Conservation (phyloP, 1,140 invertebrate species). For the silkworm (Bombyx mori) region ASM3026992v2 NC_085128.1:4617001-4617500, state of each 20-base stretch:
- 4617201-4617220: constrained; percentile 21
- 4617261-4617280: constrained; percentile 17
- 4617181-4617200: constrained; percentile 18
- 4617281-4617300: constrained; percentile 15
- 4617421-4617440: constrained; percentile 1
- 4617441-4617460: no score
- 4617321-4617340: constrained; percentile 10
- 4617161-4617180: no score
- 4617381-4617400: constrained; percentile 32
- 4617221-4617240: constrained; percentile 24
- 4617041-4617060: no score
- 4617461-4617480: not conserved
- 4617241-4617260: constrained; percentile 13
- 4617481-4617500: not conserved
- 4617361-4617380: constrained; percentile 52
- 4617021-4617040: no score
- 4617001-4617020: no score
- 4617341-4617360: constrained; percentile 33
- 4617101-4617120: no score
- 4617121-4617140: no score
- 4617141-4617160: no score
- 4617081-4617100: no score
- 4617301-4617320: constrained; percentile 8
- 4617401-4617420: constrained; percentile 24
- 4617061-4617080: no score